phyloP scores from a whole-genome alignment of 2,113 vertebrate genomes.

The Engystomops pustulosus region DNA sequence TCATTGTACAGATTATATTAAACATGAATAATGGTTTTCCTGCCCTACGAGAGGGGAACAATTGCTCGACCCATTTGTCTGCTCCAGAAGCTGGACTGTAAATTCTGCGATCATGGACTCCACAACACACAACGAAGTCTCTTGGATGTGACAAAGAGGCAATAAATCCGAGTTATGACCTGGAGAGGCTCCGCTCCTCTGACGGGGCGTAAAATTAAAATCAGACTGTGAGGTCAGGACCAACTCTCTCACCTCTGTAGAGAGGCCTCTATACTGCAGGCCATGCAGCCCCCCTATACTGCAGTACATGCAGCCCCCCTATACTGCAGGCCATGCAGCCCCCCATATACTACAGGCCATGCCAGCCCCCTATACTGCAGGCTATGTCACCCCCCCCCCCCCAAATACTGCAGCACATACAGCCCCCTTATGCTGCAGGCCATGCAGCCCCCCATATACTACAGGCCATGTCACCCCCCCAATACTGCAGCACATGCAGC shows the following conservation, averaged over 20 bases:
- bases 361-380: no score
- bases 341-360: no score
- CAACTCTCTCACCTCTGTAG: constrained; percentile 11
- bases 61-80: background rate
- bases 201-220: constrained; percentile 1
- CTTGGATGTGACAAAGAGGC: background rate
- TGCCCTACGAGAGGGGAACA: no score
- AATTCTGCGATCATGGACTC: constrained; percentile 5
- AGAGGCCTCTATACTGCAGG: background rate
- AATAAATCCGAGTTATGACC: constrained; percentile 71
- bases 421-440: no score
- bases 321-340: no score
- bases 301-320: no score
- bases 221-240: background rate
- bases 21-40: background rate
- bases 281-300: background rate
- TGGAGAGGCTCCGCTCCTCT: background rate
- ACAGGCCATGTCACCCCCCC: no score
- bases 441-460: no score
- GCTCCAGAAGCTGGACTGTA: constrained; percentile 11
- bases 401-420: no score
- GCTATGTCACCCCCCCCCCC: no score
- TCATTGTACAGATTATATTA: background rate
- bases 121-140: background rate
- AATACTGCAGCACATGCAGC: no score